Evolutionary conservation across 2,113 vertebrate genomes (phyloP), one percentile per base, ranked within the genome.

Genomic region (Stercorarius parasiticus): DNA sequence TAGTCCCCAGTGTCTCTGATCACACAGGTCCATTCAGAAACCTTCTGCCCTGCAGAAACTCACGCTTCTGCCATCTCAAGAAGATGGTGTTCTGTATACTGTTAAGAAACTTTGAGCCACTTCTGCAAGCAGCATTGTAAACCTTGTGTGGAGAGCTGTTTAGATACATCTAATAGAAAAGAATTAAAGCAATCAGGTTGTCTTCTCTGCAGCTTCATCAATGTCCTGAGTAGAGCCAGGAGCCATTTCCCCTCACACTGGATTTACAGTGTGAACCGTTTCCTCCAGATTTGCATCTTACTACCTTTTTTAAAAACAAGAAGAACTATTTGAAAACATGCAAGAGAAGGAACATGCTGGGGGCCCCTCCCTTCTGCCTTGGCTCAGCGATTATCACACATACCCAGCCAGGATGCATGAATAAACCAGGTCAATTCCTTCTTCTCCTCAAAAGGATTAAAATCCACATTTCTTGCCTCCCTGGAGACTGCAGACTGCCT

Each of bases 361-460:
- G 50, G 30, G 15, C 52, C 55, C 40, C 71, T 67, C 88, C 55
- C 13, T 59, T 82, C 82, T 78, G 55, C 91, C 56, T 78, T 59
- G 76, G 72, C 55, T 92, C 32, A 27, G 50, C 8, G 1, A n/a
- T 92, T 97, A 92, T 95, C 91, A 78, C 86, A 78, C 15, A 5
- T 40, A 62, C 55, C n/a, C 93, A 91, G 69, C 80, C 72, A 86
- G 59, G 45, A 86, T 58, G 55, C 55, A 21, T 55, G 59, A 88
- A 74, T 91, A 88, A 96, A 92, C 59, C 73, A 56, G 40, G 73
- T 72, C n/a, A 79, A 71, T 73, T 95, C 21, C 56, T 95, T 59
- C 55, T 95, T 78, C 47, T 62, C 59, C 36, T 88, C 73, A 64
- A 66, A 96, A 81, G 69, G 86, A 96, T 96, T 96, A 94, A 96